Conservation (phyloP, 2,888 invertebrate species). For the Synanthedon vespiformis region DNA sequence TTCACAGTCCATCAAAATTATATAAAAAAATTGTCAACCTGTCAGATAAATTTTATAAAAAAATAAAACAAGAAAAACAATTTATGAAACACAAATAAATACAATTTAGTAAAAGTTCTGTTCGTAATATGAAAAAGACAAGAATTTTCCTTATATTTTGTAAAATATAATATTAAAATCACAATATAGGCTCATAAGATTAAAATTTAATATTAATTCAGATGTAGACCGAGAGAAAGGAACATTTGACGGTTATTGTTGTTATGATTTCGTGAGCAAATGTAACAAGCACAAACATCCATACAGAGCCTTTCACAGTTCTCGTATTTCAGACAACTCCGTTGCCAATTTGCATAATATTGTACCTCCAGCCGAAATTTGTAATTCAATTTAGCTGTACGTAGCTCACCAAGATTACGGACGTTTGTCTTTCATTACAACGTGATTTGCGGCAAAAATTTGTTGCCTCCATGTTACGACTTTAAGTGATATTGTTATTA, state of each 20-base stretch:
- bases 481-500: background rate
- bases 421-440: conserved; percentile 20
- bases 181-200: too few relatives aligned
- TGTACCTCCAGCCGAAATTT: conserved; percentile 29
- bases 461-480: conserved; percentile 3
- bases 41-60: too few relatives aligned
- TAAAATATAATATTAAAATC: too few relatives aligned
- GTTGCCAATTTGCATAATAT: conserved; percentile 35
- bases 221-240: too few relatives aligned
- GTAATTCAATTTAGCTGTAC: conserved; percentile 36
- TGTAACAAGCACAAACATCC: background rate
- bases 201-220: too few relatives aligned
- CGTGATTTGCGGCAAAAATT: conserved; percentile 9
- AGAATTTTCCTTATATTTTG: too few relatives aligned
- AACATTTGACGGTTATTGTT: background rate
- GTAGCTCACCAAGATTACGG: conserved; percentile 25
- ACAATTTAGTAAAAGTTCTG: too few relatives aligned
- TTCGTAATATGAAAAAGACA: too few relatives aligned
- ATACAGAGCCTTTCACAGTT: background rate
- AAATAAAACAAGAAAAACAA: too few relatives aligned
- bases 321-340: background rate
- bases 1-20: too few relatives aligned
- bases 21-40: too few relatives aligned
- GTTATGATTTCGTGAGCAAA: background rate
- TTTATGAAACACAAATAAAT: too few relatives aligned